Conservation (phyloP, 2,888 invertebrate genomes). For the Drosophila sordidapex region DNA sequence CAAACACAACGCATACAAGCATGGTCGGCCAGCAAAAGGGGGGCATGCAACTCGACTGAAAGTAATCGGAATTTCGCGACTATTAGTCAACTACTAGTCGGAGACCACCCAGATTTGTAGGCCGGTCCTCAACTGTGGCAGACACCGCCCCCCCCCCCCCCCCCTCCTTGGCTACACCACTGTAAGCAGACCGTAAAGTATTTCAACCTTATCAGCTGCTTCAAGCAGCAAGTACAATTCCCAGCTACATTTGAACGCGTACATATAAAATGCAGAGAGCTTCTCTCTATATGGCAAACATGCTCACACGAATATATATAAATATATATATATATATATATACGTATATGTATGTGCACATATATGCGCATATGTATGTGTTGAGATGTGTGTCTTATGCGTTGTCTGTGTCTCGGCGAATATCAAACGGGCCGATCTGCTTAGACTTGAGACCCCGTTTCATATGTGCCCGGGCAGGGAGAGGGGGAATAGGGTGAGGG, state of each 20-base stretch:
- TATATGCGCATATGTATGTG: background rate
- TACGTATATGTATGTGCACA: background rate
- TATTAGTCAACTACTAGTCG: background rate
- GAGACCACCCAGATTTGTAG: background rate
- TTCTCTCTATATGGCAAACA: constrained; percentile 11
- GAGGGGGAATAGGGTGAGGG: background rate
- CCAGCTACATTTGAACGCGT: constrained; percentile 1
- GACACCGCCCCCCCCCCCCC: background rate
- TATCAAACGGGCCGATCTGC: constrained; percentile 53
- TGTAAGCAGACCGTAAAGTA: constrained; percentile 16
- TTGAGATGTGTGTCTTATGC: constrained; percentile 15
- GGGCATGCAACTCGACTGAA: constrained; percentile 1
- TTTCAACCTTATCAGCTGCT: constrained; percentile 44
- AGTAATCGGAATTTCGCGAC: background rate
- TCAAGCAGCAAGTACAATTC: constrained; percentile 20
- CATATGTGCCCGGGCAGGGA: background rate
- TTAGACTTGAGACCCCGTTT: constrained; percentile 39
- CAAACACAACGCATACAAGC: constrained; percentile 22
- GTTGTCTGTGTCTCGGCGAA: constrained; percentile 39
- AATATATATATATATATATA: background rate
- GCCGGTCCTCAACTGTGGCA: background rate
- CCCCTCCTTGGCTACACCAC: constrained; percentile 17
- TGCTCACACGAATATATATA: background rate
- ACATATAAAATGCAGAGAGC: constrained; percentile 24
- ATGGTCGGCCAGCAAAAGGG: constrained; percentile 12